Evolutionary conservation across 2,797 vertebrate species (phyloP).

Genomic region (Sebastes vulpes): DNA sequence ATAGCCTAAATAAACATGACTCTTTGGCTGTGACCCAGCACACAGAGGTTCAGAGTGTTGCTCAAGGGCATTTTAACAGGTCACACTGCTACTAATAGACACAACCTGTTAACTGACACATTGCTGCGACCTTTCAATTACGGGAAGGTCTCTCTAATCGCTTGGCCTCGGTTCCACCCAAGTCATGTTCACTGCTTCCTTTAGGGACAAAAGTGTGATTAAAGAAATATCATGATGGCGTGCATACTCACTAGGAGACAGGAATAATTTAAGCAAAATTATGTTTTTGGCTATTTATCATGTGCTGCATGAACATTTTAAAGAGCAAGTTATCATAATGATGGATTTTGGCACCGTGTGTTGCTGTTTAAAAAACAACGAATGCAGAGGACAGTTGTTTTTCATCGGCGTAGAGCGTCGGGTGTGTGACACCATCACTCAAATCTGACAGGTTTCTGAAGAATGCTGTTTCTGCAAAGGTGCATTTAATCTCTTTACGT

Average conservation of each 20-base stretch:
- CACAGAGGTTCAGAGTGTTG: constrained; percentile 10
- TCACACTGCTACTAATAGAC: constrained; percentile 59
- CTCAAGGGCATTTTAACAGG: constrained; percentile 61
- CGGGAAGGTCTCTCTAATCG: constrained; percentile 55
- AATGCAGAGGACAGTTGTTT: constrained; percentile 24
- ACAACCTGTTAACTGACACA: constrained; percentile 66
- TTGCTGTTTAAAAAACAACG: constrained; percentile 33
- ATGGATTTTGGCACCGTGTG: constrained; percentile 32
- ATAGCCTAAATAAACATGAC: constrained; percentile 39
- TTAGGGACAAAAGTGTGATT: constrained; percentile 17
- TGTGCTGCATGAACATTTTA: constrained; percentile 15
- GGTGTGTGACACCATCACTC: constrained; percentile 45
- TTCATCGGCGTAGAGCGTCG: neutral
- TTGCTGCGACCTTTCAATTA: constrained; percentile 68
- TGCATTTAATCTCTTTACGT: constrained; percentile 38
- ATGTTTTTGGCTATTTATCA: constrained; percentile 20
- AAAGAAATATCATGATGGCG: constrained; percentile 1
- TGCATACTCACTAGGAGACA: neutral
- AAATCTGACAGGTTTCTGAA: constrained; percentile 45
- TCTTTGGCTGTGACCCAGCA: constrained; percentile 39
- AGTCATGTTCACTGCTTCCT: constrained; percentile 22
- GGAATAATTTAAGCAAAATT: constrained; percentile 31
- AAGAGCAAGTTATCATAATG: constrained; percentile 36
- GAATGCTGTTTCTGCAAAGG: constrained; percentile 21
- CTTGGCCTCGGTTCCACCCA: constrained; percentile 6